These are phyloP conservation scores for Pipistrellus nathusii DNA, from an alignment of 2,797 vertebrate species.

Conservation along the genomic window DNA sequence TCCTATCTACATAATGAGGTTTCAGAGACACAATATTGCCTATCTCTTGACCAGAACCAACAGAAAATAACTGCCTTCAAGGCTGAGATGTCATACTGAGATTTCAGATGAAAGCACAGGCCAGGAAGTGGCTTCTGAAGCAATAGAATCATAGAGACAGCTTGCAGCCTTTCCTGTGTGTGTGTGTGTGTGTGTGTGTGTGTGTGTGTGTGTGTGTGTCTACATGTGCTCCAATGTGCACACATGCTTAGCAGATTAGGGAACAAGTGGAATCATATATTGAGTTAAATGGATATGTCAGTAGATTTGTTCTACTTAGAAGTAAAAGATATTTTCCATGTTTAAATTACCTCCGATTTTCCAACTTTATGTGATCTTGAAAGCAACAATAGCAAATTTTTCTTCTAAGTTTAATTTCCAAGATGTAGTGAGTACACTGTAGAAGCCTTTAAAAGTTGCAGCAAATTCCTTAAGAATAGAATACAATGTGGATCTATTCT, in stretches of 20 bases:
- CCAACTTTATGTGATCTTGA: background rate
- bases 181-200: too few relatives aligned
- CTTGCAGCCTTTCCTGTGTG: slow-evolving; percentile 70
- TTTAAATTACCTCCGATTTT: background rate
- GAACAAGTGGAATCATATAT: background rate
- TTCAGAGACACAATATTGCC: slow-evolving; percentile 24
- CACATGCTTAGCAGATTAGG: background rate
- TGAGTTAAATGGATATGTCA: background rate
- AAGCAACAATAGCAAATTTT: background rate
- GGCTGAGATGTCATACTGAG: slow-evolving; percentile 68
- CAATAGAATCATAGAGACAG: slow-evolving; percentile 68
- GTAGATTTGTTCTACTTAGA: background rate
- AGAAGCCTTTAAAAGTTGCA: background rate
- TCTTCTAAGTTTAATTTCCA: background rate
- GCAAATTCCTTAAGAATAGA: background rate
- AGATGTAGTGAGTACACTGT: background rate
- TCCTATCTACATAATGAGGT: background rate
- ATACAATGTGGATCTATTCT: background rate
- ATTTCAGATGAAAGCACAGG: slow-evolving; percentile 79
- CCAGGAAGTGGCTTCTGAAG: slow-evolving; percentile 78
- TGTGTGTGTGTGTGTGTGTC: too few relatives aligned
- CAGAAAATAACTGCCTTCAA: slow-evolving; percentile 78
- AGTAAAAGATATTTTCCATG: background rate
- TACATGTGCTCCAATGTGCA: background rate
- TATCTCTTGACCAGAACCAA: slow-evolving; percentile 74